Percentiles rank a stretch among this genome's conserved stretches.
These are phyloP conservation scores for Drosophila kanekoi DNA, from an alignment of 2,888 invertebrate species.

Conservation along the genomic window DNA sequence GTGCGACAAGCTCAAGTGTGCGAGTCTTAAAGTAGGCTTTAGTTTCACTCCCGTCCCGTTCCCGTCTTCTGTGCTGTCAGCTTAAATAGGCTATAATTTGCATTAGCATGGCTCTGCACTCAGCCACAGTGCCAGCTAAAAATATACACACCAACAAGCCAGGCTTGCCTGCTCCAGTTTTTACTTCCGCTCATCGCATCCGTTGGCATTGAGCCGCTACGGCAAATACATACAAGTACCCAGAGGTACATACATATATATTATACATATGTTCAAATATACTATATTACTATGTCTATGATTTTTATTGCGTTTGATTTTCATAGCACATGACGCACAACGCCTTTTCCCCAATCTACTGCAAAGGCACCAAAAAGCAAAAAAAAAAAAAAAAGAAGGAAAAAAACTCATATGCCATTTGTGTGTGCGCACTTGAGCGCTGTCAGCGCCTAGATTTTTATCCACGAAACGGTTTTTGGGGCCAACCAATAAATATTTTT, in stretches of 20 bases:
- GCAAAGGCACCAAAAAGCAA: constrained; percentile 4
- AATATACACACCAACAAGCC: constrained; percentile 24
- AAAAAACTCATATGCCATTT: constrained; percentile 64
- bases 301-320: constrained; percentile 79
- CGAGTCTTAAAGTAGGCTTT: constrained; percentile 61
- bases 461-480: constrained; percentile 59
- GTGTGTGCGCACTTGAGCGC: constrained; percentile 62
- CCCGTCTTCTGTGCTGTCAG: constrained; percentile 33
- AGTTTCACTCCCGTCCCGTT: constrained; percentile 25
- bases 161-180: constrained; percentile 65
- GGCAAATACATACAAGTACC: constrained; percentile 1
- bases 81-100: constrained; percentile 79
- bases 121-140: constrained; percentile 57
- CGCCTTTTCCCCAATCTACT: constrained; percentile 1
- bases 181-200: constrained; percentile 51
- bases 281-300: constrained; percentile 47
- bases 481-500: constrained; percentile 62
- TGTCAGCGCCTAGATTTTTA: constrained; percentile 73
- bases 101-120: constrained; percentile 76
- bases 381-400: constrained; percentile 10
- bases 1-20: constrained; percentile 65
- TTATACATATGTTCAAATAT: constrained; percentile 13
- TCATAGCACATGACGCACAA: constrained; percentile 72
- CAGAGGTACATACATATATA: constrained; percentile 3
- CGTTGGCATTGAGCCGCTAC: constrained; percentile 51